Evolutionary conservation across 2,797 vertebrate genomes (phyloP), one percentile per base, ranked within the genome.

Genomic region (Xenopus petersii): DNA sequence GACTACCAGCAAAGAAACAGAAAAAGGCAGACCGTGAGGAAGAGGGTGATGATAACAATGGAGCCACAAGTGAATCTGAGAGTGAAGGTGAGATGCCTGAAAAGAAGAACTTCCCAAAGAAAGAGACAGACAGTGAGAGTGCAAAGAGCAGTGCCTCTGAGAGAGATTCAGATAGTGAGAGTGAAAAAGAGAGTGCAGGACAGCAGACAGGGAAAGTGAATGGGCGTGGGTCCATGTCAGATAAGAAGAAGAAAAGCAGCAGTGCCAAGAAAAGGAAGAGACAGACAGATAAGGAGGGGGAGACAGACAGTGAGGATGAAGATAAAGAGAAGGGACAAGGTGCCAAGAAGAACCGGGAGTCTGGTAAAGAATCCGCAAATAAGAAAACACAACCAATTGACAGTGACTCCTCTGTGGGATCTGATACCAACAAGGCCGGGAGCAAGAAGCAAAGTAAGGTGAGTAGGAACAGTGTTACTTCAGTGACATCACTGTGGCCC

Each of bases 391-490:
- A 33, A 76, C 5, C 75, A 73, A 47, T 58, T 58, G 49, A 51
- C 3, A 51, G 83, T 70, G 74, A 80, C 2, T 49, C 16, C 12
- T 70, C 12, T 0, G 59, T 49, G 10, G 51, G 26, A 55, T 79
- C 79, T 15, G 73, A 63, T 70, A 51, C 72, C 56, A 67, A 62
- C 69, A 79, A 64, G 49, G 16, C 13, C 48, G 16, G 26, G 30
- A 55, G 12, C 42, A 70, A 67, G 24, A 67, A 73, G n/a, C 21
- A 1, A n/a, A 6, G 64, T 51, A 75, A 64, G 36, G 51, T 67
- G 16, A 51, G 49, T 30, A 30, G 26, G 4, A 30, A 4, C 26
- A 30, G 4, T 30, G 2, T 2, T 30, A 30, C 26, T 30, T 4
- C 11, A 12, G 11, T 51, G 49, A 1, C 49, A 51, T 12, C 10